A percentile compares a stretch with the other conserved stretches of the same genome.
phyloP scores from a whole-genome alignment of 2,113 vertebrate species.

The Panthera tigris region DNA sequence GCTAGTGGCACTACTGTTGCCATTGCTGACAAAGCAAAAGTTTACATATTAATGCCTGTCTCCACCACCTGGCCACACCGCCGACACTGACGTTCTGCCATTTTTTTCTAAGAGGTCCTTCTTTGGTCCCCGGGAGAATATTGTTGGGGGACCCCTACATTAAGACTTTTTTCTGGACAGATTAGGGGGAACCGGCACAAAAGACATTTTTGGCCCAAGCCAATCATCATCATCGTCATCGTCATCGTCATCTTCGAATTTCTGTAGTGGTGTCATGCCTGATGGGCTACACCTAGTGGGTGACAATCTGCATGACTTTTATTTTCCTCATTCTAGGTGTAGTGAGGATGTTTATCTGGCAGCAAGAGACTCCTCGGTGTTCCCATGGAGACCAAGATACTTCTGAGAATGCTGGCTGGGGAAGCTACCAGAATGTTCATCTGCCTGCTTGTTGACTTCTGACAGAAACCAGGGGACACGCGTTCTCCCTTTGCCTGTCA shows the following conservation, averaged over 20 bases:
- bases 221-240: not conserved
- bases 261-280: not conserved
- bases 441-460: not conserved
- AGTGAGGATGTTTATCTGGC: not conserved
- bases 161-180: not conserved
- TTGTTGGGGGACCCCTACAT: slow-evolving; percentile 22
- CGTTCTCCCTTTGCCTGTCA: not conserved
- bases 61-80: slow-evolving; percentile 66
- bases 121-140: not conserved
- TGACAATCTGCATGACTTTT: not conserved
- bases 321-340: not conserved
- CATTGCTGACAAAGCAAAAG: slow-evolving; percentile 93
- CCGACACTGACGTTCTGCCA: slow-evolving; percentile 42
- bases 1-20: slow-evolving; percentile 95
- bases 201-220: not conserved
- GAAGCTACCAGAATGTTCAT: not conserved
- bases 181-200: not conserved
- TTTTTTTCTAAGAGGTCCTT: not conserved
- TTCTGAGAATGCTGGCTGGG: not conserved
- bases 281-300: not conserved
- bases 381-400: slow-evolving; percentile 34
- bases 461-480: not conserved
- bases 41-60: slow-evolving; percentile 85
- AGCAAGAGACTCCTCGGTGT: slow-evolving; percentile 24
- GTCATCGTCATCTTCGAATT: not conserved